Evolutionary conservation across 1,140 invertebrate species (phyloP).

Genomic region (Propsilocerus akamusi): DNA sequence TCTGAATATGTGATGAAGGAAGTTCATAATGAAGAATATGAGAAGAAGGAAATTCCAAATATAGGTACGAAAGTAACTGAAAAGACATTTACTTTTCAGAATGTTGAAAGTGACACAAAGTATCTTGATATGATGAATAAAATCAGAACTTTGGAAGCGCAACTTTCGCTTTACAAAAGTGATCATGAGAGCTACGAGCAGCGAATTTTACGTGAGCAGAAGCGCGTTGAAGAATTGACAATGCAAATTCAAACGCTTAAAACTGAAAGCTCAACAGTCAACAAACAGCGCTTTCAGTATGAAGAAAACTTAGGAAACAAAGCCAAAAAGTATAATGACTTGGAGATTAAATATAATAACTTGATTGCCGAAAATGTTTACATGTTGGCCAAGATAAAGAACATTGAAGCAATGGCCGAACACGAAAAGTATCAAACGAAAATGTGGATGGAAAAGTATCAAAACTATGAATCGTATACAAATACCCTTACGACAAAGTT

Average conservation of each 20-base stretch:
- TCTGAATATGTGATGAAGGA: no score
- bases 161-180: not conserved
- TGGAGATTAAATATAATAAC: not conserved
- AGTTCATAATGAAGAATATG: no score
- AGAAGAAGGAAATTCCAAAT: no score
- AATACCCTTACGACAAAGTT: not conserved
- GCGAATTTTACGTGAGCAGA: not conserved
- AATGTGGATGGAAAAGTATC: not conserved
- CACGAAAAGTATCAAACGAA: not conserved
- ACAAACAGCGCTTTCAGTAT: not conserved
- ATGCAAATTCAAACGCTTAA: not conserved
- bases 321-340: not conserved
- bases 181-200: not conserved
- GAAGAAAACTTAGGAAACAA: not conserved
- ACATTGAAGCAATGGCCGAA: not conserved
- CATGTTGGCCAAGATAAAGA: not conserved
- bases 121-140: not conserved
- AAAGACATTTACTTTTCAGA: no score
- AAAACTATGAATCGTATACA: not conserved
- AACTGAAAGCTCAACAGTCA: not conserved
- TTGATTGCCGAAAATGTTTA: not conserved
- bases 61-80: no score
- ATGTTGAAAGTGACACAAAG: no score
- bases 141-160: constrained; percentile 1
- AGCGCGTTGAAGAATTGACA: constrained; percentile 4